Conservation (phyloP, 2,113 vertebrate species). For the Urocynchramus pylzowi region DNA sequence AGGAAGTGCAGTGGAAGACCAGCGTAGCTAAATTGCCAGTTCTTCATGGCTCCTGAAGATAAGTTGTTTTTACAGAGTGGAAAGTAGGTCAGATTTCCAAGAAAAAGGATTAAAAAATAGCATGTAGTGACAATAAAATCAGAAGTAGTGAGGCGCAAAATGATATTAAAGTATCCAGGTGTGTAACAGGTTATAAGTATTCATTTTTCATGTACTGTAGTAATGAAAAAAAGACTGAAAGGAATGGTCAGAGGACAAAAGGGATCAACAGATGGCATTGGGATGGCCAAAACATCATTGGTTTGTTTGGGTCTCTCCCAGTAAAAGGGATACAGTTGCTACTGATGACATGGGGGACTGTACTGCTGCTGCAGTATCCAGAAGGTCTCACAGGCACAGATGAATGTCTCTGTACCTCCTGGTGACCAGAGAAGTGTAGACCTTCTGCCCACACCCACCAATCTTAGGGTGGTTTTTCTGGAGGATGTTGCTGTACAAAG, state of each 20-base stretch:
- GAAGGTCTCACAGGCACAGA: neutral
- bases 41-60: neutral
- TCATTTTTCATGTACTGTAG: neutral
- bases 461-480: neutral
- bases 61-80: neutral
- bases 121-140: neutral
- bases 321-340: neutral
- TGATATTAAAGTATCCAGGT: neutral
- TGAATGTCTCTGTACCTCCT: neutral
- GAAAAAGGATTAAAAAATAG: neutral
- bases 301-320: neutral
- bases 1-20: neutral
- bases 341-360: neutral
- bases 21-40: neutral
- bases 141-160: neutral
- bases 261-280: neutral
- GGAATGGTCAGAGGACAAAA: neutral
- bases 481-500: neutral
- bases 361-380: neutral
- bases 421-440: neutral
- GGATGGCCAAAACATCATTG: neutral
- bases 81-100: slow-evolving; percentile 26
- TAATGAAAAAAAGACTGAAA: neutral
- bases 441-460: neutral
- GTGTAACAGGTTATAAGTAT: neutral